phyloP scores from a whole-genome alignment of 2,888 invertebrate genomes.

The Octodonta nipae region DNA sequence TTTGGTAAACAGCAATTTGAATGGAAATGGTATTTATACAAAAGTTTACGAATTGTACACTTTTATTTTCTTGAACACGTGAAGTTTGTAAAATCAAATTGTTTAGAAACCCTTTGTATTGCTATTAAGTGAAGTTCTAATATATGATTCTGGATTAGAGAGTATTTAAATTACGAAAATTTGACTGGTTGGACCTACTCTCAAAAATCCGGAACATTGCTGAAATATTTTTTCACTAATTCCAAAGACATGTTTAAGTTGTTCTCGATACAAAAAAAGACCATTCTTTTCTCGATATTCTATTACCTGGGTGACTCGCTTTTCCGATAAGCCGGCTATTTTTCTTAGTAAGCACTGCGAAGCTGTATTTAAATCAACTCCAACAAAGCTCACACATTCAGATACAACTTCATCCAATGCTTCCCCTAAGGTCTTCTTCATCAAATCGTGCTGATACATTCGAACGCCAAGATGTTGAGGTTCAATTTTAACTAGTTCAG shows the following conservation, averaged over 20 bases:
- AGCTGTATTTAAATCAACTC: slow-evolving; percentile 81
- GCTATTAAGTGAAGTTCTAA: no score
- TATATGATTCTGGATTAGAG: no score
- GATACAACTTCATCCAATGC: slow-evolving; percentile 70
- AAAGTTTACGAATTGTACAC: no score
- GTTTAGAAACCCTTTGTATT: no score
- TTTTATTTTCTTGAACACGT: no score
- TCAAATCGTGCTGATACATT: slow-evolving; percentile 89
- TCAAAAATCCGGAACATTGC: slow-evolving; percentile 79
- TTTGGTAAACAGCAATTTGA: no score
- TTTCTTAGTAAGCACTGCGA: slow-evolving; percentile 69
- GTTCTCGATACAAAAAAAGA: slow-evolving; percentile 56
- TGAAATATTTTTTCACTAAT: slow-evolving; percentile 74
- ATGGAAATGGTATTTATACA: no score
- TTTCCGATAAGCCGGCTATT: slow-evolving; percentile 69
- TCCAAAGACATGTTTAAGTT: slow-evolving; percentile 62
- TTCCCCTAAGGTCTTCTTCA: slow-evolving; percentile 58
- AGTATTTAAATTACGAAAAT: no score
- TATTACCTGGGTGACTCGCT: slow-evolving; percentile 65
- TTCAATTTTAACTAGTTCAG: slow-evolving; percentile 85
- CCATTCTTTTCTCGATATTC: slow-evolving; percentile 59
- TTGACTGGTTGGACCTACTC: slow-evolving; percentile 46
- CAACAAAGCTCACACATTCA: slow-evolving; percentile 86
- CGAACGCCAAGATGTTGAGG: slow-evolving; percentile 87
- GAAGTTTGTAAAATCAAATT: no score